phyloP scores from a whole-genome alignment of 2,113 vertebrate species.

The Orthonyx spaldingii region DNA sequence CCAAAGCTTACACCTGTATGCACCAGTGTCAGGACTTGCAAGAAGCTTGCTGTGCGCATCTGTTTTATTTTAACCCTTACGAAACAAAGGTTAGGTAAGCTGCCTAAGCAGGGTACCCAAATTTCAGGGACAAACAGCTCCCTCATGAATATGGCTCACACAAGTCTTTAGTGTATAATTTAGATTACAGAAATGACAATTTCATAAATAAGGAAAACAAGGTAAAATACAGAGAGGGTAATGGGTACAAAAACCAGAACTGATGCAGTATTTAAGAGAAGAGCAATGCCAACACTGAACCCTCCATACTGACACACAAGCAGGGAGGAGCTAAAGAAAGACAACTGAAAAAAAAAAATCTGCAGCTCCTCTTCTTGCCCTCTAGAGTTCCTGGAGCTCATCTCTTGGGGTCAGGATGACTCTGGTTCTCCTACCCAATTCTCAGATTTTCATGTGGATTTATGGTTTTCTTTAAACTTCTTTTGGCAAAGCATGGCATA shows the following conservation, averaged over 20 bases:
- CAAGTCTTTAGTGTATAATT: neutral
- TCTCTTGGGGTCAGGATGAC: neutral
- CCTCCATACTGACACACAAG: neutral
- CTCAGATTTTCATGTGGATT: neutral
- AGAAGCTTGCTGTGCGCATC: neutral
- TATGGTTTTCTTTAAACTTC: neutral
- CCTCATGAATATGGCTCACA: neutral
- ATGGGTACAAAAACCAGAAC: neutral
- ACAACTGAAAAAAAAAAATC: neutral
- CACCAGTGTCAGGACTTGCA: neutral
- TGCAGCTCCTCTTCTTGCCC: neutral
- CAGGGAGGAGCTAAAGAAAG: neutral
- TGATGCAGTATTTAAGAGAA: neutral
- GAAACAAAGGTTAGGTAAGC: neutral
- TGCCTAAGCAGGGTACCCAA: neutral
- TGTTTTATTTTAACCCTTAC: neutral
- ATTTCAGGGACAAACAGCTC: neutral
- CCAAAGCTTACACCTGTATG: neutral
- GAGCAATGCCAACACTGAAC: neutral
- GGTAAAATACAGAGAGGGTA: neutral
- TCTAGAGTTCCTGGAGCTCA: neutral
- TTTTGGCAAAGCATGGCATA: neutral
- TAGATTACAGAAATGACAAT: neutral
- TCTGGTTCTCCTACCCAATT: neutral
- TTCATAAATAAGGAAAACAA: neutral